These are phyloP conservation scores for Oenanthe oenanthe DNA, from an alignment of 2,113 vertebrate species.

Conservation along the genomic window DNA sequence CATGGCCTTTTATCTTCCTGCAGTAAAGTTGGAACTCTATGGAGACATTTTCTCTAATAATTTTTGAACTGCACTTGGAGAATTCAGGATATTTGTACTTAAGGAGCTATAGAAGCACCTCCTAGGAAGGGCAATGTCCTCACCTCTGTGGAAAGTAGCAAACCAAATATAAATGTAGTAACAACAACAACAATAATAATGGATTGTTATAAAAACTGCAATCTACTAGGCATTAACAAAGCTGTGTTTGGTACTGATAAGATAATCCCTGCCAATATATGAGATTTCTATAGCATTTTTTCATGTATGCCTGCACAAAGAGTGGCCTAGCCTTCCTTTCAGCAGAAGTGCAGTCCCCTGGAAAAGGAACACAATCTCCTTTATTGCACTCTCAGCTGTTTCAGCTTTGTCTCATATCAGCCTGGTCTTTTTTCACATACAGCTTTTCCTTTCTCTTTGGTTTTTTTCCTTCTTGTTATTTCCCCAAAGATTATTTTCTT, in stretches of 20 bases:
- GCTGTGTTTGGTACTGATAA: neutral
- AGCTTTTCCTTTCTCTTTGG: neutral
- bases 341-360: neutral
- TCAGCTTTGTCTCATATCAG: neutral
- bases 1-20: neutral
- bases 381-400: neutral
- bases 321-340: neutral
- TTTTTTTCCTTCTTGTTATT: neutral
- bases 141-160: neutral
- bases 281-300: neutral
- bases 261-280: neutral
- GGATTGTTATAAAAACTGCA: neutral
- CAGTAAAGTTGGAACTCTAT: neutral
- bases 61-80: neutral
- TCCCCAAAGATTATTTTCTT: neutral
- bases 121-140: neutral
- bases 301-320: neutral
- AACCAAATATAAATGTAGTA: neutral
- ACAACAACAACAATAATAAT: too few relatives aligned
- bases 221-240: neutral
- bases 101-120: neutral
- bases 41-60: neutral
- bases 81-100: neutral
- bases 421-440: neutral
- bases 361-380: neutral